Base-by-base conservation (phyloP, 1,140 invertebrate species). In the Octopus sinensis region DNA sequence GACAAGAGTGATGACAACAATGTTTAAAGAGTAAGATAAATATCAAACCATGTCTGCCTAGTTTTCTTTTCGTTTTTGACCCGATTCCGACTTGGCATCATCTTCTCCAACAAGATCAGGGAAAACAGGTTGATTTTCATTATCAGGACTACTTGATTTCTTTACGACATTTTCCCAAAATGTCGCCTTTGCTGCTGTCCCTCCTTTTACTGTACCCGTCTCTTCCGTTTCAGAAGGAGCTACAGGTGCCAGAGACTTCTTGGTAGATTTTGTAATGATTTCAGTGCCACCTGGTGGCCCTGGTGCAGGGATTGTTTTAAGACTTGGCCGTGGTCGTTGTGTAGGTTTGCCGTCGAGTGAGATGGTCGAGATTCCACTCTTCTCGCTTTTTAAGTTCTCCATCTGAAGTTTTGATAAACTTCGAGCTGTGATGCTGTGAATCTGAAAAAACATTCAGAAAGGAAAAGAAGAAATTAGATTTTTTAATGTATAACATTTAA, bases 391-490 rank as follows among this genome's bases (percentile, higher is more conserved):
- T 79, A 86, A 82, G 76, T 85, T 83, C 54, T 86, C 86, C 30
- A 87, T 79, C 62, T 88, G 84, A 17, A 86, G 84, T 82, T 88
- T 88, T 12, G 86, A 81, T 5, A 87, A 80, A 83, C 82, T 85
- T 76, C 88, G 80, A 17, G 86, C 88, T 51, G 88, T 87, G 76
- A 88, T 88, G 81, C 88, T 88, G 80, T 88, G 86, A 52, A 88
- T 81, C 88, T 88, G 82, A 30, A 81, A 83, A 76, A 76, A 83
- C 53, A 81, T 43, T 43, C 30, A 43, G 30, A 43, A 43, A 43
- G 30, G 30, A 43, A 43, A 43, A 43, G 30, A 43, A 43, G 30
- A 43, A 43, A 43, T 43, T 0, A 43, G 30, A 43, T 43, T 43
- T 43, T 43, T 43, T 43, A 43, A 43, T 43, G 30, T 43, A 0